Base-by-base conservation (phyloP, 2,888 invertebrate species). In the Eilema sororculum region DNA sequence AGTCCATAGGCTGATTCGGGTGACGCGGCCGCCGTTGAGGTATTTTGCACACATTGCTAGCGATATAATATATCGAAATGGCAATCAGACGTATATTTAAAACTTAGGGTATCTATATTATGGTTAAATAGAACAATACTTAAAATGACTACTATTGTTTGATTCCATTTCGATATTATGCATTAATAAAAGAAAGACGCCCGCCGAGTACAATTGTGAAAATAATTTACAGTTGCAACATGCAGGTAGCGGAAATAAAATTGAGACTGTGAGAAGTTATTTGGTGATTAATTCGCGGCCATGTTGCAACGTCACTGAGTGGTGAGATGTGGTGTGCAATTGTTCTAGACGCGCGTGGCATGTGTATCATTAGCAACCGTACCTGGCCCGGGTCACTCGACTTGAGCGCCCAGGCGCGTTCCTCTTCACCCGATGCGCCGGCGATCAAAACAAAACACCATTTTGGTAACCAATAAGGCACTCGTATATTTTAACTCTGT, bases 311-410 rank as follows among this genome's bases (percentile, higher is more conserved):
- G 52, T 28, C 13, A 28, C 46, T 20, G n/a, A 33, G 25, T 28
- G 9, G 66, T 61, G 75, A 77, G 75, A 75, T 80, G 76, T 22
- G 72, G 74, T 56, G 84, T 84, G 86, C 87, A 88, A 87, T 91
- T 91, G 92, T 92, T 80, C 90, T 89, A 80, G 92, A 87, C 92
- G 89, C 86, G 92, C 90, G 92, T 90, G 73, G 77, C 73, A 83
- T 71, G 73, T 83, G 84, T 85, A 89, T 87, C 87, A 90, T 84
- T 89, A 91, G 92, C 90, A 92, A 97, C 97, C 96, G 96, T 97
- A 97, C 97, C 97, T 97, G 96, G 97, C 97, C 97, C 97, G 96
- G 96, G 96, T 96, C 97, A 95, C 97, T 97, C 97, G 89, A 96
- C 96, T 97, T 97, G 97, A 97, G 97, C 94, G 97, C 96, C 96